A percentile compares a stretch with the other conserved stretches of the same genome.
Evolutionary conservation across 92 coral and sea anemone genomes (phyloP).

Genomic region (Pocillopora grandis): DNA sequence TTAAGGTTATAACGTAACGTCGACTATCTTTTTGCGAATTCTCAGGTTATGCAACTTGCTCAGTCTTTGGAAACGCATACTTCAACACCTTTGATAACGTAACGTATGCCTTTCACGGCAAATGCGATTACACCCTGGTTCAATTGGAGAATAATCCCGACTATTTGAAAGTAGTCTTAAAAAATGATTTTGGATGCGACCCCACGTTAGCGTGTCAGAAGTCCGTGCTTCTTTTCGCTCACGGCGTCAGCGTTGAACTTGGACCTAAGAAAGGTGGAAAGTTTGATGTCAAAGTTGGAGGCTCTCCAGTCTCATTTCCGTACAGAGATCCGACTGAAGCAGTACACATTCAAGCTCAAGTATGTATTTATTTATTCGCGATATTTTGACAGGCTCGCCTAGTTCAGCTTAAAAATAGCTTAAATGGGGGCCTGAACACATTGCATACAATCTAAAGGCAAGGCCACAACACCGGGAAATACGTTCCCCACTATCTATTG

Average conservation of each 20-base stretch:
- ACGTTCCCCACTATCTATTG: too few relatives aligned
- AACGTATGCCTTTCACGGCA: slow-evolving; percentile 73
- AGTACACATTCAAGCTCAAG: background rate
- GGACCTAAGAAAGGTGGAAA: slow-evolving; percentile 14
- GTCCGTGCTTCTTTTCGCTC: slow-evolving; percentile 37
- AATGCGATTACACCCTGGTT: slow-evolving; percentile 70
- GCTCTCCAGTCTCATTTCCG: background rate
- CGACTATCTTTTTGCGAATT: background rate
- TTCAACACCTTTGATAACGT: slow-evolving; percentile 83
- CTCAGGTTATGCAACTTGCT: slow-evolving; percentile 79
- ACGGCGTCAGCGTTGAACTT: slow-evolving; percentile 40
- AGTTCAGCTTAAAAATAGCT: too few relatives aligned
- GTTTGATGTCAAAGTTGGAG: slow-evolving; percentile 37
- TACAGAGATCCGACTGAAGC: background rate
- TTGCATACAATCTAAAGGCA: too few relatives aligned
- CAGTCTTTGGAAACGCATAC: slow-evolving; percentile 75
- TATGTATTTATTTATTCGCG: background rate
- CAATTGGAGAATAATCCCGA: slow-evolving; percentile 34
- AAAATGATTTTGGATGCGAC: slow-evolving; percentile 61
- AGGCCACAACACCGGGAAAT: too few relatives aligned
- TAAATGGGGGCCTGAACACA: too few relatives aligned
- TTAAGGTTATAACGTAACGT: background rate
- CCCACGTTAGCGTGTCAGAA: slow-evolving; percentile 69
- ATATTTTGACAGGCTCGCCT: too few relatives aligned
- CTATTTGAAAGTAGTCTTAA: slow-evolving; percentile 52